Base-by-base conservation (phyloP, 2,888 invertebrate genomes). In the Eupithecia subumbrata region DNA sequence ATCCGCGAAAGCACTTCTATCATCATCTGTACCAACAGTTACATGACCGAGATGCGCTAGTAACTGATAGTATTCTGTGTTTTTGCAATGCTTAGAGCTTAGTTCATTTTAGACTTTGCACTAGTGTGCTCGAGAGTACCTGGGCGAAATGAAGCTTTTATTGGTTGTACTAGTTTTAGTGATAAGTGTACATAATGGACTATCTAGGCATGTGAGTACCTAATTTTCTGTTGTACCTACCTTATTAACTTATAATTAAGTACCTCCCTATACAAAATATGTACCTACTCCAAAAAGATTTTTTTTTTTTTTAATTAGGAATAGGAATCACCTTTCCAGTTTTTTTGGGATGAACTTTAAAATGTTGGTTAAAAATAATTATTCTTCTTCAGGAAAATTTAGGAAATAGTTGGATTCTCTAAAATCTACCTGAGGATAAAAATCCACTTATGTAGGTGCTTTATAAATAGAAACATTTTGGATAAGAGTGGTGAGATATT, bases 41-140 rank as follows among this genome's bases (percentile, higher is more conserved):
- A 77, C 22, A 74, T 76, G 75, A 71, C 74, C 76, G 76, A 64
- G 73, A 72, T 73, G 71, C 34, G 73, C 5, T 77, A 78, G 71
- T 40, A 72, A 72, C 66, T 73, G 22, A 37, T 43, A 34, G 7
- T 75, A 74, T 43, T 75, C 69, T 69, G 68, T 72, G 73, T 63
- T 66, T 75, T 71, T 64, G 56, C 72, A 69, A 74, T 71, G 63
- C 69, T 75, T 68, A 76, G 76, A 76, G 79, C 77, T 82, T 81
- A 80, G 80, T 80, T 73, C 66, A 72, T 76, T 77, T 80, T 80
- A 79, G 74, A 73, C 75, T 74, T 73, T 77, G 67, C 73, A 16
- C 34, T 72, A 4, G 75, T 74, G 74, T 75, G 48, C 73, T 73
- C 66, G 73, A 75, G 43, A 71, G 73, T 74, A 73, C 71, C 30